Evolutionary conservation across 2,888 invertebrate genomes (phyloP), one percentile per base, ranked within the genome.

Genomic region (Polylopha cassiicola): DNA sequence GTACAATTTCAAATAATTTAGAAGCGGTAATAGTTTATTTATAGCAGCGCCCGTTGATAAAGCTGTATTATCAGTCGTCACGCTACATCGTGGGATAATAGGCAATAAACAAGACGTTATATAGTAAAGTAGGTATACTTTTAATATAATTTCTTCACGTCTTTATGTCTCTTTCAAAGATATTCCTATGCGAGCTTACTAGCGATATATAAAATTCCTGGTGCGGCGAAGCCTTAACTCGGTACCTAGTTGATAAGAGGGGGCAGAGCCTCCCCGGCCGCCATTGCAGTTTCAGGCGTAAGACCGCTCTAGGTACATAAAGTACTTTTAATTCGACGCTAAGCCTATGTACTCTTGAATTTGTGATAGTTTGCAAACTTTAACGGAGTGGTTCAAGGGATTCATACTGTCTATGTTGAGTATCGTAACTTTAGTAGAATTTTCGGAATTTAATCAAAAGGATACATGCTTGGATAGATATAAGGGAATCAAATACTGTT

Each of bases 271-370:
- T 21, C 18, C 38, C 33, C 33, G 23, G 18, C 47, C 62, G 59
- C 61, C 61, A 63, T 65, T 58, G 58, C 61, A 57, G 61, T 53
- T 57, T 58, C 51, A 53, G 55, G 56, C 56, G 52, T 51, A 49
- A 55, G 39, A 49, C 47, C 43, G 53, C 48, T 49, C 53, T 17
- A 33, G 39, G 49, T 60, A 56, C 42, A 49, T 58, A 49, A 54
- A 58, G 55, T 49, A 48, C 44, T 41, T 34, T 30, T 41, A 41
- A 36, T 36, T 41, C 16, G 24, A 36, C 36, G 20, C 28, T 9
- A 14, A 11, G 20, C 18, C 28, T 37, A 21, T 13, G 23, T 22
- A 18, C 10, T 15, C 22, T 30, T 17, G 9, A 21, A 18, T n/a
- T n/a, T n/a, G n/a, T 7, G n/a, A 23, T 13, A 10, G 13, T 14